Evolutionary conservation across 2,113 vertebrate species (phyloP), one percentile per base, ranked within the genome.

Genomic region (Montifringilla adamsi): DNA sequence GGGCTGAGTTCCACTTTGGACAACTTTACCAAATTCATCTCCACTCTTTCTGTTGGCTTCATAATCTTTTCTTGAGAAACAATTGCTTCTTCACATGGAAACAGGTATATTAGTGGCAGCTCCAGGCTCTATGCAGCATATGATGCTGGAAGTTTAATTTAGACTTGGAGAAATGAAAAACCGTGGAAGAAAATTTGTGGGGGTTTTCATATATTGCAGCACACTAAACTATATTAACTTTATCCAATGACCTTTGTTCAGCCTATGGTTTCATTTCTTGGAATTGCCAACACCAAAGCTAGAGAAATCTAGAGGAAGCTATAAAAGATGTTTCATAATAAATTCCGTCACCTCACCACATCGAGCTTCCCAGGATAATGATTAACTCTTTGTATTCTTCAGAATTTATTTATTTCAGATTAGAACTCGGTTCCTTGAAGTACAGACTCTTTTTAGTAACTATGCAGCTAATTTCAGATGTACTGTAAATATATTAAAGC

Each of bases 141-240:
- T 15, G 28, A 78, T 64, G 76, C 55, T 90, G 75, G 85, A 81
- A 89, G 85, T 96, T 96, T 86, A 93, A 96, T 93, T 97, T 93
- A 68, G 83, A 89, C 79, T 90, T 60, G 49, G 49, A 81, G 93
- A 96, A 87, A 97, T 96, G 93, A 97, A 94, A 95, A 92, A 88
- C 73, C 1, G 39, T 24, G n/a, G 58, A 74, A 90, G 92, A 78
- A 90, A 89, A 94, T 91, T 75, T 88, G 80, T 46, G 44, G 49
- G 3, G 26, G 69, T 93, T 89, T 96, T 94, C 81, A 89, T 89
- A 81, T 94, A 84, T 89, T 79, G 93, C 81, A 89, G 75, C 77
- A 91, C 68, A 72, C 69, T 78, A 84, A 92, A 88, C 79, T 78
- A 35, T 95, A 93, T 96, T 96, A 94, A 64, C 79, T 92, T 89